Base-by-base conservation (phyloP, 2,888 invertebrate genomes). In the Galerucella pusilla region DNA sequence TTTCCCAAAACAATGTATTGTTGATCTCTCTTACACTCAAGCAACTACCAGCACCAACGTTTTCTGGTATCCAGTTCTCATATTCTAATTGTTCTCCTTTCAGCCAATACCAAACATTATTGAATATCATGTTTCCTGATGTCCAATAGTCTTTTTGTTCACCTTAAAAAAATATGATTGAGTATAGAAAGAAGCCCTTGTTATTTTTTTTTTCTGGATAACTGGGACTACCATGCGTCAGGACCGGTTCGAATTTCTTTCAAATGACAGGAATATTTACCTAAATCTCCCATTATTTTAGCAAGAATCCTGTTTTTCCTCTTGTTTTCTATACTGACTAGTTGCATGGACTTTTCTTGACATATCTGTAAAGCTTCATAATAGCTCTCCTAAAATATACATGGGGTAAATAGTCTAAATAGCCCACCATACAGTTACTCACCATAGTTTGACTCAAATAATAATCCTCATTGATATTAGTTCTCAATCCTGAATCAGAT, bases 331-430 rank as follows among this genome's bases (percentile, higher is more conserved):
- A 74, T 63, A 16, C 49, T 64, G n/a, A 65, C 65, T 49, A 74
- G 52, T 14, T 69, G 69, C 69, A 74, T 68, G 28, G 49, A 52
- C 57, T 63, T 68, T 20, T 74, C 16, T 7, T 57, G 42, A 12
- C 68, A 74, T n/a, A 65, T 59, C 16, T 74, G 69, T 25, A 69
- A 20, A 5, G 74, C 74, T 45, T 74, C 65, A 45, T 65, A 74
- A 65, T 69, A 74, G 11, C 28, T 65, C n/a, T 57, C 59, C 74
- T 74, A 42, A 54, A 59, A 57, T 4, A 60, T 1, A 35, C 35
- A 6, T 35, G 35, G 6, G 5, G 6, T 35, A 35, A 35, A 35
- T 35, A 35, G 35, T 6, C 28, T 35, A 35, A 5, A 35, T 35
- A 35, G 5, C 5, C 6, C 35, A 35, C 6, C 35, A 35, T 35